These are phyloP conservation scores for Drosophila arawakana DNA, from an alignment of 1,140 invertebrate species.

Conservation along the genomic window DNA sequence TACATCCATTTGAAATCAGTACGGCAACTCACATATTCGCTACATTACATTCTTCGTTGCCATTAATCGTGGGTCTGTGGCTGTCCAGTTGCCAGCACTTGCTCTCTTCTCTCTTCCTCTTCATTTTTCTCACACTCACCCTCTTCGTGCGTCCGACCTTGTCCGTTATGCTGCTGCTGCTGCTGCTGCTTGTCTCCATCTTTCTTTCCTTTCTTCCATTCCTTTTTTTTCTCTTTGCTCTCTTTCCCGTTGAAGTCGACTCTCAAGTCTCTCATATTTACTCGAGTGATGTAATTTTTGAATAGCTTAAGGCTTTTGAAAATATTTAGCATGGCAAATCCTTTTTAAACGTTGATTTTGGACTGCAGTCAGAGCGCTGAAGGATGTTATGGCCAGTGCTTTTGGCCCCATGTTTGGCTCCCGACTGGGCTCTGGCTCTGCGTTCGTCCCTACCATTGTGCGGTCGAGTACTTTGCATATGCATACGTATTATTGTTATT, in stretches of 20 bases:
- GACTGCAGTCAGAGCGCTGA: constrained; percentile 35
- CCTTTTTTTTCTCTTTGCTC: background rate
- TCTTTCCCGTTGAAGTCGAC: constrained; percentile 9
- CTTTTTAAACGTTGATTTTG: constrained; percentile 77
- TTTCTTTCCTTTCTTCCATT: background rate
- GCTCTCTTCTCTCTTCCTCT: constrained; percentile 22
- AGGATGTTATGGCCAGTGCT: constrained; percentile 37
- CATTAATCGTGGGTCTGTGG: constrained; percentile 71
- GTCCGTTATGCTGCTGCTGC: background rate
- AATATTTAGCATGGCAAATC: constrained; percentile 81
- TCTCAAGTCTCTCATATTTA: constrained; percentile 67
- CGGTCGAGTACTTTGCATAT: constrained; percentile 57
- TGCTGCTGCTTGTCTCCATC: background rate
- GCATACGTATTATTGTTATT: constrained; percentile 74
- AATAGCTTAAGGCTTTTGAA: constrained; percentile 78
- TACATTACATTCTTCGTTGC: constrained; percentile 78
- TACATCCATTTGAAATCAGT: constrained; percentile 71
- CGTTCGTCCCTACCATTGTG: background rate
- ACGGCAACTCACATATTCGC: constrained; percentile 76
- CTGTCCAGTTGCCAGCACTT: constrained; percentile 33
- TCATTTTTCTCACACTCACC: background rate
- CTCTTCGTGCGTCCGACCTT: background rate
- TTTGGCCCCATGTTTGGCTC: background rate
- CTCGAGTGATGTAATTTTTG: constrained; percentile 82
- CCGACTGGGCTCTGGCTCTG: background rate